Base-by-base conservation (phyloP, 2,113 vertebrate species). In the Salminus brasiliensis region DNA sequence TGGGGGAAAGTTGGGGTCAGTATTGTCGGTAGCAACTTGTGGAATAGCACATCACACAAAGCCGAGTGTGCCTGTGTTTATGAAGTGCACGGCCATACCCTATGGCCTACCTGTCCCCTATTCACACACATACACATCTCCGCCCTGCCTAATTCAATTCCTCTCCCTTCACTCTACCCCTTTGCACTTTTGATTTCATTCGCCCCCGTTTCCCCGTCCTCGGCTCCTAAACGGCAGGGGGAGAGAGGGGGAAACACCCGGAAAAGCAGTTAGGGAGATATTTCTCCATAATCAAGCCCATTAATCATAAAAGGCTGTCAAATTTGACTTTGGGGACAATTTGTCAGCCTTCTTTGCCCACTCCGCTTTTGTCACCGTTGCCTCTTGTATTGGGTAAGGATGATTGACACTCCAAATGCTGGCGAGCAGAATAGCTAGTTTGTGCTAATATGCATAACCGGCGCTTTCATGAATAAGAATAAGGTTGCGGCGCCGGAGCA, bases 311-410 rank as follows among this genome's bases (percentile, higher is more conserved):
- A 91, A 91, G 88, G 84, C 92, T 93, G 93, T 94, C 93, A 93
- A 93, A 93, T 93, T 88, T 92, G 92, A 93, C 93, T 94, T 93
- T 92, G 92, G 93, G 92, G 92, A 94, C 93, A 93, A 94, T 94
- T 94, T 94, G 92, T 93, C 92, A 92, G 91, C 73, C 87, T 80
- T 89, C 89, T 79, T 81, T 49, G 89, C 68, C 88, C 89, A 83
- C 88, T 90, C 74, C 21, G 86, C 88, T 89, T 92, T 89, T 92
- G 91, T 93, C 88, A 86, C 79, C 65, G 72, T 32, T 72, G 87
- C 84, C 87, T 88, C 92, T 93, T 93, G 93, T 93, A 87, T 74
- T 53, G 81, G 80, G 83, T 93, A 93, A 93, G 92, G 91, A 93
- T 93, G 93, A 94, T 91, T 93, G 93, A 93, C 93, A 93, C 83